These are phyloP conservation scores for Oxyruncus cristatus DNA, from an alignment of 2,113 vertebrate species.

Conservation along the genomic window DNA sequence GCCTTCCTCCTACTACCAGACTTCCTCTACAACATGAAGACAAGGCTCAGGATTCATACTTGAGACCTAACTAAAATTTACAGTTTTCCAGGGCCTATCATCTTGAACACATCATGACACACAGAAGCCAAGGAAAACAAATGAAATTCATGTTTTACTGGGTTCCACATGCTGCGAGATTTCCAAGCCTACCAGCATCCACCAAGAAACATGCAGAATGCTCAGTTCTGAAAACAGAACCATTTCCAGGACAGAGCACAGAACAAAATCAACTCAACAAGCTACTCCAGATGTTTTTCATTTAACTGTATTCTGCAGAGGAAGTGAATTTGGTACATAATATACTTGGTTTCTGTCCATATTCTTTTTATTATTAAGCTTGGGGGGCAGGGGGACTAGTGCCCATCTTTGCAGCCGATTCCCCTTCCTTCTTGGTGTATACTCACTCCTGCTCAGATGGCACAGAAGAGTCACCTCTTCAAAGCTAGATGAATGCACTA, in stretches of 20 bases:
- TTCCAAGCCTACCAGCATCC: constrained; percentile 71
- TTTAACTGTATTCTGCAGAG: constrained; percentile 64
- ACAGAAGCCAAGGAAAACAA: constrained; percentile 84
- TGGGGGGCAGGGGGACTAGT: neutral
- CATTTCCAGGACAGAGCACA: constrained; percentile 57
- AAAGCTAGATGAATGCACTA: neutral
- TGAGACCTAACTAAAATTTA: constrained; percentile 65
- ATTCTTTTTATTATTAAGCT: constrained; percentile 15
- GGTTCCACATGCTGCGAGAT: constrained; percentile 72
- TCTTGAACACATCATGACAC: constrained; percentile 77
- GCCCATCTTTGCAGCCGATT: neutral
- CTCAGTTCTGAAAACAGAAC: constrained; percentile 71
- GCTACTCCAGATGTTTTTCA: constrained; percentile 73
- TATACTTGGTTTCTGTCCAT: constrained; percentile 46
- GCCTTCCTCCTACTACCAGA: constrained; percentile 33
- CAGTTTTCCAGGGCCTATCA: constrained; percentile 69
- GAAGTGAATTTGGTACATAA: constrained; percentile 68
- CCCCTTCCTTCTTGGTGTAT: neutral
- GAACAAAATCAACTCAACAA: constrained; percentile 73
- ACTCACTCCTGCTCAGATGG: neutral
- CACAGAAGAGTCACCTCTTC: neutral
- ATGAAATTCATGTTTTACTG: constrained; percentile 74
- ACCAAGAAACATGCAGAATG: constrained; percentile 61
- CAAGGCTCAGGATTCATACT: constrained; percentile 59
- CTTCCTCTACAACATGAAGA: constrained; percentile 49